Evolutionary conservation across 2,113 vertebrate species (phyloP).

Genomic region (Crotalus horridus): DNA sequence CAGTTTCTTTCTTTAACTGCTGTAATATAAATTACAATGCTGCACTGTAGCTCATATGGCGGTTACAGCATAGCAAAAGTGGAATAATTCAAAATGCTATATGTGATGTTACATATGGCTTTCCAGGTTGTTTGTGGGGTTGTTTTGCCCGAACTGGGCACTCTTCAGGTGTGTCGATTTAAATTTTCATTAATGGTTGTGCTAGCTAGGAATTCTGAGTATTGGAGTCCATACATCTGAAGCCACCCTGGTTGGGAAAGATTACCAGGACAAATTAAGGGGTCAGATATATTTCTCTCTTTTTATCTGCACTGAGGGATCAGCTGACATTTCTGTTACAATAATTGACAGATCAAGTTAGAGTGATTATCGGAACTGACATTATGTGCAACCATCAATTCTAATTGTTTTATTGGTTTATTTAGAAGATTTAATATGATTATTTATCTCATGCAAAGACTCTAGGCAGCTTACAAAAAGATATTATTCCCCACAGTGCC

Average conservation of each 20-base stretch:
- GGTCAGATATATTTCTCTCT: neutral
- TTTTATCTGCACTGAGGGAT: neutral
- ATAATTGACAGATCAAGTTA: neutral
- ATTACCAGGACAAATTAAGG: neutral
- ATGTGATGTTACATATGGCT: neutral
- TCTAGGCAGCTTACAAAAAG: neutral
- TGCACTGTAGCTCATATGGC: neutral
- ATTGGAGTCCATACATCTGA: neutral
- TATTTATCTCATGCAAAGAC: neutral
- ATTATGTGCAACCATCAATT: neutral
- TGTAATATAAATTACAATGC: neutral
- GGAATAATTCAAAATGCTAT: neutral
- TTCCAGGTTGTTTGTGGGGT: neutral
- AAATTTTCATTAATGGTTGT: neutral
- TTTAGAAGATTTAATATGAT: neutral
- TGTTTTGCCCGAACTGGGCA: neutral
- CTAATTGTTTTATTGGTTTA: neutral
- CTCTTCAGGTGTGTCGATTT: neutral
- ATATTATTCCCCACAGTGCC: neutral
- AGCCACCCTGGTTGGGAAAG: neutral
- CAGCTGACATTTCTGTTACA: neutral
- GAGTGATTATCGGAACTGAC: neutral
- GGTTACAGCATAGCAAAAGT: neutral
- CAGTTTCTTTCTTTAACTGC: neutral
- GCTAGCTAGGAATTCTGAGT: neutral